Evolutionary conservation across 2,888 invertebrate species (phyloP), one percentile per base, ranked within the genome.

Genomic region (Diaphora mendica): DNA sequence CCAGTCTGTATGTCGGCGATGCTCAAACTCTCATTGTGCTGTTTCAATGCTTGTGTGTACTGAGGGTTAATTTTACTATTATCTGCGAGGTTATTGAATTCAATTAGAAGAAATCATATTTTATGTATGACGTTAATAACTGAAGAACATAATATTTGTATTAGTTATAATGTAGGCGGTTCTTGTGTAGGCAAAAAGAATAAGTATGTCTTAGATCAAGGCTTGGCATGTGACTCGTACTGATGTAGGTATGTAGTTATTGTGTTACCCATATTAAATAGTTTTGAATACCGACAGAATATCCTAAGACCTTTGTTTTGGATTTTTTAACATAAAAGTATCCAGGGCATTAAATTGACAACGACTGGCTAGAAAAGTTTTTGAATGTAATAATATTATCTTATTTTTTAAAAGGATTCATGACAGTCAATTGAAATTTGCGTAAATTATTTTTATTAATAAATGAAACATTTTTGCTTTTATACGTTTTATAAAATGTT

Each of bases 11-110:
- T 69, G 83, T 67, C 89, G 77, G 86, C 77, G 93, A 73, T 88
- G 76, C 90, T 92, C 93, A 95, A 95, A 92, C 84, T 88, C 79
- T 65, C 64, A 79, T 85, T 83, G 85, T 79, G 73, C 62, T 33
- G 67, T 66, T 26, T 79, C 76, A 79, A 79, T 82, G 72, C 74
- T 71, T 55, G 64, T 76, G 71, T 74, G 73, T 82, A 78, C 72
- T 76, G 33, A 80, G 75, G 75, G 82, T 85, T 83, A 82, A 83
- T 84, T 79, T 79, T 78, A 78, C 79, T 81, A 83, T 85, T 84
- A 82, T 85, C 48, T 5, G 62, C 71, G 74, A 80, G 82, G 85
- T 82, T 82, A 83, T 85, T 82, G 84, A 84, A 80, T 82, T 83
- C 66, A 80, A 84, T 84, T 80, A 79, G 80, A 76, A 79, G 65